A percentile compares a stretch with the other conserved stretches of the same genome.
Conservation (phyloP, 30 jellyfish, hydroid and myxozoan species). For the Aurelia aurita region DNA sequence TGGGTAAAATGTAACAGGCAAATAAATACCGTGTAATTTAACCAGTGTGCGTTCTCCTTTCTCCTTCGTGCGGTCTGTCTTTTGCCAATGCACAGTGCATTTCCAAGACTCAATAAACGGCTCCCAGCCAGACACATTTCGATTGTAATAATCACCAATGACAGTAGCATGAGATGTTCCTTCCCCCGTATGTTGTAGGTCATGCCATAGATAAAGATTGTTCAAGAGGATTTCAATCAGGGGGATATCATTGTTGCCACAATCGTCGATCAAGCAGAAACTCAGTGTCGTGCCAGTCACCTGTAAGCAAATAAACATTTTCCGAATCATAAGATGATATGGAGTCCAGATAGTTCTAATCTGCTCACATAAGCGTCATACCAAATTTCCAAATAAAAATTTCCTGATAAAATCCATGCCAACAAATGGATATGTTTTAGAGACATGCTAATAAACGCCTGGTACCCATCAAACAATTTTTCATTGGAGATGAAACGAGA, state of each 20-base stretch:
- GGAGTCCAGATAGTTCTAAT: no score
- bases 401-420: no score
- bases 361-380: no score
- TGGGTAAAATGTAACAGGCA: background rate
- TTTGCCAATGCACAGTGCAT: slow-evolving; percentile 80
- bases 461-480: no score
- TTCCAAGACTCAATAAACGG: slow-evolving; percentile 97
- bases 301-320: slow-evolving; percentile 13
- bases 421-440: no score
- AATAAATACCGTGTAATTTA: slow-evolving; percentile 62
- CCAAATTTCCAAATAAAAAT: no score
- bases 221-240: slow-evolving; percentile 80
- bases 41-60: slow-evolving; percentile 58
- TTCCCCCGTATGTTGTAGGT: slow-evolving; percentile 80
- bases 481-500: no score
- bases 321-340: background rate
- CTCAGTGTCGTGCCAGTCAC: slow-evolving; percentile 65
- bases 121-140: slow-evolving; percentile 97
- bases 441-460: no score
- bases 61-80: slow-evolving; percentile 13
- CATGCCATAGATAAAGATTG: slow-evolving; percentile 84
- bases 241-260: slow-evolving; percentile 97
- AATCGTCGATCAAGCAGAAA: slow-evolving; percentile 88
- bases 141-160: slow-evolving; percentile 84
- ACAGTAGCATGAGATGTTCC: slow-evolving; percentile 91